Conservation (phyloP, 2,888 invertebrate genomes). For the Metellina segmentata region DNA sequence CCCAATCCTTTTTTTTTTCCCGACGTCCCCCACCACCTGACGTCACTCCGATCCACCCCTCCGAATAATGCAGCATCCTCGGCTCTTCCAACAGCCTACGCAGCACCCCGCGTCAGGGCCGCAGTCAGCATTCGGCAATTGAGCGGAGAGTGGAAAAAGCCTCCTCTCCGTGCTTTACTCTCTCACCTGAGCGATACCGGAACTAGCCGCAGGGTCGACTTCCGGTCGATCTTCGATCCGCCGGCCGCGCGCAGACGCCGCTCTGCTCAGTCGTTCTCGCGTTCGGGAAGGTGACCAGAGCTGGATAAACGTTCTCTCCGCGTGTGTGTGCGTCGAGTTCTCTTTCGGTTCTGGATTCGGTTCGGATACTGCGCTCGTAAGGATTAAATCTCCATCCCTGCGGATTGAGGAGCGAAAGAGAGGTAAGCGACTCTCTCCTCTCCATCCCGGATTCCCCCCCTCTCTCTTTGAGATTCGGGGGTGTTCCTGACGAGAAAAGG, state of each 20-base stretch:
- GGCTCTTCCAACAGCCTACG: conserved; percentile 58
- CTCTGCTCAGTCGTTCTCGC: background rate
- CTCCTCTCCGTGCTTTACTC: background rate
- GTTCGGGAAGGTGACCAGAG: conserved; percentile 20
- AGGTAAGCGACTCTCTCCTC: background rate
- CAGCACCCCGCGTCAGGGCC: background rate
- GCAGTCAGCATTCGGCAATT: background rate
- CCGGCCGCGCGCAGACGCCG: background rate
- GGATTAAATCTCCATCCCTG: background rate
- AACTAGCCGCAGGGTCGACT: conserved; percentile 13
- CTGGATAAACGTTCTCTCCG: background rate
- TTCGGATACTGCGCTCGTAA: background rate
- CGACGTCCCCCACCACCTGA: conserved; percentile 22
- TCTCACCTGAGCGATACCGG: background rate
- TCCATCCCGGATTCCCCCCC: background rate
- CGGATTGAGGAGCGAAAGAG: background rate
- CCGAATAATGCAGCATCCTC: conserved; percentile 52
- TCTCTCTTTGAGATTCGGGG: conserved; percentile 7
- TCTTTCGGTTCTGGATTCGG: conserved; percentile 1
- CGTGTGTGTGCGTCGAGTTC: background rate
- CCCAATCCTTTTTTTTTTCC: background rate
- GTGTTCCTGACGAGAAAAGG: background rate
- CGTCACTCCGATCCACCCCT: conserved; percentile 55
- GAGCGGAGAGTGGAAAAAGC: background rate
- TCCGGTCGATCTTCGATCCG: conserved; percentile 59